Evolutionary conservation across 2,888 invertebrate species (phyloP).

Genomic region (Agrypnus murinus): DNA sequence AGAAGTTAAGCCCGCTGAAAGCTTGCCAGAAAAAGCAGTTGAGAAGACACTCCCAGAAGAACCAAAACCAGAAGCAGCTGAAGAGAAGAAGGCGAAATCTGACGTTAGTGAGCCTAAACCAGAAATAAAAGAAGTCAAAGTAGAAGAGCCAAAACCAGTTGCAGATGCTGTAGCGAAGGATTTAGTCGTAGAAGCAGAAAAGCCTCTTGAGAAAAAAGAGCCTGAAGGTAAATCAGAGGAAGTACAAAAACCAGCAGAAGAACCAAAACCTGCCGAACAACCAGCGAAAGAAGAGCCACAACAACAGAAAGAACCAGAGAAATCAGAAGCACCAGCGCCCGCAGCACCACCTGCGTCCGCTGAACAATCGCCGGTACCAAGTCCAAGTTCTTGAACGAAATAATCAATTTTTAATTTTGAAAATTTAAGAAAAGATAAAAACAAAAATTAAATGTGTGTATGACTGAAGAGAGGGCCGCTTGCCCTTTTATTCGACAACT

Average conservation of each 20-base stretch:
- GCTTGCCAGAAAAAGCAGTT: constrained; percentile 52
- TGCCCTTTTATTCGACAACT: constrained; percentile 66
- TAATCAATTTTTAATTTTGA: not conserved
- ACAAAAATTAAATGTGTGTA: constrained; percentile 42
- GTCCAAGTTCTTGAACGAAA: constrained; percentile 66
- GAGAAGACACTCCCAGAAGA: constrained; percentile 62
- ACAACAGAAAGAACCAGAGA: constrained; percentile 44
- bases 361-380: constrained; percentile 59
- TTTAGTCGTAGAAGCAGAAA: constrained; percentile 52
- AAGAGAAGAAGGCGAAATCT: constrained; percentile 41
- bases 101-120: no score
- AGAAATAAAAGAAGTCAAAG: constrained; percentile 27
- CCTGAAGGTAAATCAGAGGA: constrained; percentile 54
- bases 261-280: constrained; percentile 32
- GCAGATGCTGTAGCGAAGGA: constrained; percentile 48
- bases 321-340: constrained; percentile 53
- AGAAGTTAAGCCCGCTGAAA: constrained; percentile 48
- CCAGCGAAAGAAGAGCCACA: constrained; percentile 36
- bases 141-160: constrained; percentile 55
- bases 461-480: constrained; percentile 66
- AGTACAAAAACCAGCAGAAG: constrained; percentile 53
- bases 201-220: constrained; percentile 51
- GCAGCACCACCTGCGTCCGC: constrained; percentile 54
- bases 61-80: constrained; percentile 39
- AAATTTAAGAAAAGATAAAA: no score